These are phyloP conservation scores for Ictidomys tridecemlineatus DNA, from an alignment of 2,113 vertebrate species.

Conservation along the genomic window DNA sequence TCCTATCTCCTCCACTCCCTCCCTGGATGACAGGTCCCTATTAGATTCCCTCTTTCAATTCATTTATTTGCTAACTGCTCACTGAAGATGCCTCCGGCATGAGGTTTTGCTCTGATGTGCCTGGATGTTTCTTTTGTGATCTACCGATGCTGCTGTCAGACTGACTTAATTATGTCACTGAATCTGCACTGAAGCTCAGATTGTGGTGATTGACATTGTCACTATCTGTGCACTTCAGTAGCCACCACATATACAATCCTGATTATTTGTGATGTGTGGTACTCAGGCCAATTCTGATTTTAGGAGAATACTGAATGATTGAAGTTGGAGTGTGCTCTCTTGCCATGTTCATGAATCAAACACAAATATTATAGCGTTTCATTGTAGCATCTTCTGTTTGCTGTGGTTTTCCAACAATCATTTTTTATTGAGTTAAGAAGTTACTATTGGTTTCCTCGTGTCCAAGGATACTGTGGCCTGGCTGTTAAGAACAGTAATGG, in stretches of 20 bases:
- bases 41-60: not conserved
- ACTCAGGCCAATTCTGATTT: not conserved
- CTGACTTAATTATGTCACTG: not conserved
- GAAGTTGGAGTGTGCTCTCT: not conserved
- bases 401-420: not conserved
- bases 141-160: not conserved
- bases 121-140: not conserved
- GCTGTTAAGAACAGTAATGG: not conserved
- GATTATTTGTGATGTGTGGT: not conserved
- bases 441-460: not conserved
- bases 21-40: not conserved
- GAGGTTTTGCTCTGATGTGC: not conserved
- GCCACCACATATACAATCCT: not conserved
- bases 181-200: not conserved
- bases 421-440: not conserved
- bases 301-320: not conserved
- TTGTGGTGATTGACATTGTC: not conserved
- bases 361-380: not conserved
- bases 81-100: not conserved
- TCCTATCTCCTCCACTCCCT: not conserved
- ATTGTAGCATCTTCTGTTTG: not conserved
- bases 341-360: not conserved
- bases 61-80: not conserved
- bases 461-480: not conserved
- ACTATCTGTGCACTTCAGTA: not conserved